phyloP scores from a whole-genome alignment of 1,140 invertebrate genomes.

The Bombus fervidus region DNA sequence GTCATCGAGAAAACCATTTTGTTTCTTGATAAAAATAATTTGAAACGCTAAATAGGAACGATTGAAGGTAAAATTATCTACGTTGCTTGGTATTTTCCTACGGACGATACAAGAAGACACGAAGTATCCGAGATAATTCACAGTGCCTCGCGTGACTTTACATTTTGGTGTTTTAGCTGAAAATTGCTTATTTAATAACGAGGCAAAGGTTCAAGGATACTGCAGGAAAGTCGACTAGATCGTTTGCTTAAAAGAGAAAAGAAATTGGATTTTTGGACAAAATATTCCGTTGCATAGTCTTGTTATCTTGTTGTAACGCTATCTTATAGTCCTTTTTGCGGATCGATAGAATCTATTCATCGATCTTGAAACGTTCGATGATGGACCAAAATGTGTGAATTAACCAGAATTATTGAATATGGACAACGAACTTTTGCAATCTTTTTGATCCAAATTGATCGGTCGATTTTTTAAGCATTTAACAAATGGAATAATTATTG shows the following conservation, averaged over 20 bases:
- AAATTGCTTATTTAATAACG: too few relatives aligned
- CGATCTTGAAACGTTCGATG: neutral
- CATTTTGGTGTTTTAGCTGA: conserved; percentile 46
- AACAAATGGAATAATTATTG: too few relatives aligned
- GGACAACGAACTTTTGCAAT: conserved; percentile 61
- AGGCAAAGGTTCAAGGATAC: conserved; percentile 70
- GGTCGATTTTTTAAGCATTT: too few relatives aligned
- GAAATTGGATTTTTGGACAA: neutral
- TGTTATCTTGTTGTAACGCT: neutral
- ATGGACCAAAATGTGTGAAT: neutral
- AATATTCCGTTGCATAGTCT: neutral
- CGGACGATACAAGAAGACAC: neutral
- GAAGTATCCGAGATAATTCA: neutral
- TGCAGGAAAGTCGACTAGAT: conserved; percentile 43
- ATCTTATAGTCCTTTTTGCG: neutral
- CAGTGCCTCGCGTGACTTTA: conserved; percentile 65
- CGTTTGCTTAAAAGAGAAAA: neutral
- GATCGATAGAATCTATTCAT: neutral
- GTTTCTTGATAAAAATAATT: neutral
- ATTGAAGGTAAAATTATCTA: neutral
- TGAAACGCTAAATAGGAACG: too few relatives aligned
- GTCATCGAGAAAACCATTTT: neutral
- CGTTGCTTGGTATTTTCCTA: neutral
- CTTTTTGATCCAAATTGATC: conserved; percentile 66
- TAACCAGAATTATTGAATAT: neutral